Percentiles rank a stretch among this genome's conserved stretches.
Conservation (phyloP, 2,797 vertebrate species). For the Fundulus diaphanus region DNA sequence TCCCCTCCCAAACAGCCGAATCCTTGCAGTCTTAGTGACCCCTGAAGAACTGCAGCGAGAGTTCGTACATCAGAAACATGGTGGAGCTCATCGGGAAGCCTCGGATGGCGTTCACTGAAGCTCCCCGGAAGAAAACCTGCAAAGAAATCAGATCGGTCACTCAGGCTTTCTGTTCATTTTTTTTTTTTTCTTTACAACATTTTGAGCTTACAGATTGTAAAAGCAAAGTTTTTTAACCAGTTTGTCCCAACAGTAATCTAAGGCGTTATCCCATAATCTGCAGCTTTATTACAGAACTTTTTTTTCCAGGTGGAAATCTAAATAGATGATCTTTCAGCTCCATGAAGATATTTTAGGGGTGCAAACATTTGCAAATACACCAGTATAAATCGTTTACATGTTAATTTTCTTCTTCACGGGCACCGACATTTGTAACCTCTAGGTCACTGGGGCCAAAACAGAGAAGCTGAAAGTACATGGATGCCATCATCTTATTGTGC, state of each 20-base stretch:
- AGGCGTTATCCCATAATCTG: too few relatives aligned
- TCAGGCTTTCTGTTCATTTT: background rate
- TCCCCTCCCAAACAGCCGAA: conserved; percentile 5
- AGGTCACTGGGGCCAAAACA: too few relatives aligned
- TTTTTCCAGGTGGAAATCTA: background rate
- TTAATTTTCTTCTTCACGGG: too few relatives aligned
- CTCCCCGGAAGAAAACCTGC: conserved; percentile 93
- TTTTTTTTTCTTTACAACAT: background rate
- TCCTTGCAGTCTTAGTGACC: conserved; percentile 50
- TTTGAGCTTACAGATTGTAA: background rate
- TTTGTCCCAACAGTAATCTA: too few relatives aligned
- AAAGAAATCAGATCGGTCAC: background rate
- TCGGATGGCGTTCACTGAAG: conserved; percentile 88
- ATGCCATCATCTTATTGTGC: too few relatives aligned
- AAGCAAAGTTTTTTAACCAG: too few relatives aligned
- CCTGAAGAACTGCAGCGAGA: conserved; percentile 90
- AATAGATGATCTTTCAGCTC: background rate
- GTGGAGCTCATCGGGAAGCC: conserved; percentile 95
- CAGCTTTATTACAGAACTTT: too few relatives aligned
- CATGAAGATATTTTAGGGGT: background rate
- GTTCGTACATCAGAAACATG: conserved; percentile 96
- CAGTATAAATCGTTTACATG: too few relatives aligned
- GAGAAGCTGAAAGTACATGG: too few relatives aligned
- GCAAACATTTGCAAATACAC: background rate
- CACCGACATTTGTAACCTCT: too few relatives aligned